These are phyloP conservation scores for Andrena marginata DNA, from an alignment of 2,888 invertebrate species.

Conservation along the genomic window DNA sequence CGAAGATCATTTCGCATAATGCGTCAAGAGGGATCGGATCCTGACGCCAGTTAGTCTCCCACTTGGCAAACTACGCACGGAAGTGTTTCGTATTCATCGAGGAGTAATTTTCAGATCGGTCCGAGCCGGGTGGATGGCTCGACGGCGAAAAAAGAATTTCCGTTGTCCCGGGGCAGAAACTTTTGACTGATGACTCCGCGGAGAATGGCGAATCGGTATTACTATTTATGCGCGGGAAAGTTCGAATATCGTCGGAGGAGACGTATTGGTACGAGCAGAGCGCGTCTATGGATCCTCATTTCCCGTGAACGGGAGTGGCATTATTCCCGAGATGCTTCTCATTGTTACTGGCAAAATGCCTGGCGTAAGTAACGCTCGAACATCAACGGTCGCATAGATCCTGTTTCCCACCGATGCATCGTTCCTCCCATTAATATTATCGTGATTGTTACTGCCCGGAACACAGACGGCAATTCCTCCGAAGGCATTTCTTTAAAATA, in stretches of 20 bases:
- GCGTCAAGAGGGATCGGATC: conserved; percentile 11
- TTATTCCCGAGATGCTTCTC: conserved; percentile 74
- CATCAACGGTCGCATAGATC: conserved; percentile 62
- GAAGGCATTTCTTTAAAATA: not conserved
- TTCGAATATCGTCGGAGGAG: not conserved
- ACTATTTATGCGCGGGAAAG: conserved; percentile 11
- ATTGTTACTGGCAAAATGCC: conserved; percentile 79
- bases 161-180: conserved; percentile 17
- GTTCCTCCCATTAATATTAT: conserved; percentile 56
- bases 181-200: conserved; percentile 38
- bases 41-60: conserved; percentile 51
- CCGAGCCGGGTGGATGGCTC: conserved; percentile 8
- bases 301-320: conserved; percentile 67
- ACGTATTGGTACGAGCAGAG: conserved; percentile 40
- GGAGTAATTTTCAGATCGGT: conserved; percentile 19
- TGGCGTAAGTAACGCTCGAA: conserved; percentile 72
- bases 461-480: not conserved
- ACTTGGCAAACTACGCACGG: conserved; percentile 41
- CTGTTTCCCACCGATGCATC: conserved; percentile 64
- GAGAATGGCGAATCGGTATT: conserved; percentile 31
- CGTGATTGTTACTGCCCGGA: conserved; percentile 30
- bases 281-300: conserved; percentile 67
- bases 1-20: not conserved
- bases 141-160: conserved; percentile 16
- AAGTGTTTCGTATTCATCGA: conserved; percentile 34